These are phyloP conservation scores for Eriosoma lanigerum DNA, from an alignment of 1,140 invertebrate genomes.

Conservation along the genomic window DNA sequence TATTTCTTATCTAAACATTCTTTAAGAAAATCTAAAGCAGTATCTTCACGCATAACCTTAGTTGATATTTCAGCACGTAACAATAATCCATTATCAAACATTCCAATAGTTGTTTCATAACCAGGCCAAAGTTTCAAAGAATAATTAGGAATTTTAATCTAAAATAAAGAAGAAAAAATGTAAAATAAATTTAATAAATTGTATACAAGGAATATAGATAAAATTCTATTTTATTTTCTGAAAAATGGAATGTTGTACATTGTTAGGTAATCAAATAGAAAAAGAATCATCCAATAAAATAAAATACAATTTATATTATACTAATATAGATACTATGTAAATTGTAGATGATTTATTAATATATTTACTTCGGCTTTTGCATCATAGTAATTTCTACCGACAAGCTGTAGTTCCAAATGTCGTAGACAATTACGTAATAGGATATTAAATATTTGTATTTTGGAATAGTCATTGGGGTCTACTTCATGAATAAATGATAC, in stretches of 20 bases:
- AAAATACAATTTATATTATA: too few species aligned
- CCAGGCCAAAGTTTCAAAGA: slow-evolving; percentile 74
- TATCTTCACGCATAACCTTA: slow-evolving; percentile 71
- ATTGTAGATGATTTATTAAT: too few species aligned
- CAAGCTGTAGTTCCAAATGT: slow-evolving; percentile 66
- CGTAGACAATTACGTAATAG: slow-evolving; percentile 71
- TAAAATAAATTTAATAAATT: not conserved
- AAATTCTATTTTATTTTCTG: not conserved
- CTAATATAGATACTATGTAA: too few species aligned
- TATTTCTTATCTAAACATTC: slow-evolving; percentile 58
- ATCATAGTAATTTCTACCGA: slow-evolving; percentile 81
- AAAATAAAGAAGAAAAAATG: slow-evolving; percentile 23
- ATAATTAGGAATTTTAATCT: slow-evolving; percentile 59
- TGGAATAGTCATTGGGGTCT: slow-evolving; percentile 57
- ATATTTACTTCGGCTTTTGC: slow-evolving; percentile 65
- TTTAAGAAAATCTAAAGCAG: slow-evolving; percentile 62
- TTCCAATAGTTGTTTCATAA: slow-evolving; percentile 76
- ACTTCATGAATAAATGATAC: slow-evolving; percentile 58
- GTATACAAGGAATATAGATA: not conserved
- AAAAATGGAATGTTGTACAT: too few species aligned
- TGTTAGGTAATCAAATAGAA: too few species aligned
- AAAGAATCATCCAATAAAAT: too few species aligned
- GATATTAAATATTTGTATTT: slow-evolving; percentile 72
- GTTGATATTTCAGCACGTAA: slow-evolving; percentile 74
- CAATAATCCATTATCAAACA: slow-evolving; percentile 71